Conservation (phyloP, 1,140 invertebrate species). For the Chlorops oryzae region DNA sequence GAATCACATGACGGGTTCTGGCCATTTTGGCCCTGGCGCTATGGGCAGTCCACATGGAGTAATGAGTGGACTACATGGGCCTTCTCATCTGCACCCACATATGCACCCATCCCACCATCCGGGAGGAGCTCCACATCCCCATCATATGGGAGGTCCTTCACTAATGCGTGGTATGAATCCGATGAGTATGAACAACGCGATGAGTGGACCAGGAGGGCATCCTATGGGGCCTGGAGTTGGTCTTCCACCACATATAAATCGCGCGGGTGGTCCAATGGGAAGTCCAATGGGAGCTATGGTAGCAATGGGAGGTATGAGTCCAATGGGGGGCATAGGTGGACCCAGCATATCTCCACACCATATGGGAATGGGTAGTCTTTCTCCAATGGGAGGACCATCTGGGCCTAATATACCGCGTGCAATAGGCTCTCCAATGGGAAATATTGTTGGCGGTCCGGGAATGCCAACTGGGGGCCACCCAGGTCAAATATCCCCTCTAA, state of each 20-base stretch:
- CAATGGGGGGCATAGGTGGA: constrained; percentile 53
- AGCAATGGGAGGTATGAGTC: constrained; percentile 55
- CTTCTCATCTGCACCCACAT: constrained; percentile 49
- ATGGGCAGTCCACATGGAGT: constrained; percentile 45
- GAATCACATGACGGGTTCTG: constrained; percentile 48
- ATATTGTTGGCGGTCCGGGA: constrained; percentile 51
- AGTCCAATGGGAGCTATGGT: constrained; percentile 47
- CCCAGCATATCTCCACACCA: constrained; percentile 55
- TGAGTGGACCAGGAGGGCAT: constrained; percentile 34
- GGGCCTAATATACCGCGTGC: constrained; percentile 47
- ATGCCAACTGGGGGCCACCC: constrained; percentile 53
- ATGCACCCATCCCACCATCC: constrained; percentile 50
- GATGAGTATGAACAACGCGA: constrained; percentile 53
- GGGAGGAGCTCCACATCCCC: constrained; percentile 52
- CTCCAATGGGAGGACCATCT: constrained; percentile 58
- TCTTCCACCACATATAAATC: constrained; percentile 43
- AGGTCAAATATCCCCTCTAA: constrained; percentile 55
- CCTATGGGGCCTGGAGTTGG: constrained; percentile 42
- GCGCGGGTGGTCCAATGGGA: constrained; percentile 42
- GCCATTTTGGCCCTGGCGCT: constrained; percentile 26
- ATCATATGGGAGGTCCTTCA: constrained; percentile 51
- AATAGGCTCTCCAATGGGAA: constrained; percentile 55
- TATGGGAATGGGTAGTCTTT: constrained; percentile 59
- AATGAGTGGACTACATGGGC: constrained; percentile 51
- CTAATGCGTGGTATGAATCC: constrained; percentile 67